These are phyloP conservation scores for Nomada ruficornis DNA, from an alignment of 2,888 invertebrate genomes.

Conservation along the genomic window DNA sequence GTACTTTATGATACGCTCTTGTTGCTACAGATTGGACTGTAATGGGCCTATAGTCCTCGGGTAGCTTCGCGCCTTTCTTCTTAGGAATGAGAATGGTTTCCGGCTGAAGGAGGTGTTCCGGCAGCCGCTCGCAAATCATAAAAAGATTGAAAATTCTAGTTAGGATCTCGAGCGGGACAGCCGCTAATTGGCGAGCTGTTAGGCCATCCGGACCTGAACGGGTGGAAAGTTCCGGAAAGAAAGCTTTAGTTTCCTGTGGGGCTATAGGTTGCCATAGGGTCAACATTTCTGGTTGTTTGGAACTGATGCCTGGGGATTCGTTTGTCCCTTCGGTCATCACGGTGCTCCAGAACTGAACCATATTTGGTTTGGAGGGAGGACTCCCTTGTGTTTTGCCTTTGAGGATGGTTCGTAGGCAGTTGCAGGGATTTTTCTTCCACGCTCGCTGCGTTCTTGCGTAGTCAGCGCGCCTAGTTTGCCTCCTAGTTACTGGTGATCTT, in stretches of 20 bases:
- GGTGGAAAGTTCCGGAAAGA: not conserved
- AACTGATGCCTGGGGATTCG: not conserved
- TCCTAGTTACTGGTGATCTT: too few relatives aligned
- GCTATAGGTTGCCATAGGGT: constrained; percentile 19
- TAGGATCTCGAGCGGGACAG: not conserved
- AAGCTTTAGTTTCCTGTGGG: not conserved
- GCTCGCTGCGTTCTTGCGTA: too few relatives aligned
- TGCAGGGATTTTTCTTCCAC: too few relatives aligned
- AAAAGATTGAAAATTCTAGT: not conserved
- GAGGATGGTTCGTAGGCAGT: too few relatives aligned
- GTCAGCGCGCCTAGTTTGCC: too few relatives aligned
- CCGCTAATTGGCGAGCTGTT: not conserved
- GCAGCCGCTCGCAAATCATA: constrained; percentile 28
- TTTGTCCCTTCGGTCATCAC: constrained; percentile 20
- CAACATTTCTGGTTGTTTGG: not conserved
- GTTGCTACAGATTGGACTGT: not conserved
- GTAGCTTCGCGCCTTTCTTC: not conserved
- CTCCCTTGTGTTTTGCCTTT: too few relatives aligned
- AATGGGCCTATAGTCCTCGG: not conserved
- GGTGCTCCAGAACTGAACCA: constrained; percentile 48
- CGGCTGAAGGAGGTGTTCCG: constrained; percentile 40
- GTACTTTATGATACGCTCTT: constrained; percentile 54
- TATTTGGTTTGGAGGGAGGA: not conserved
- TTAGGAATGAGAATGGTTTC: constrained; percentile 35
- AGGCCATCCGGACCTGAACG: not conserved